Evolutionary conservation across 2,888 invertebrate species (phyloP).

Genomic region (Silvanus unidentatus): DNA sequence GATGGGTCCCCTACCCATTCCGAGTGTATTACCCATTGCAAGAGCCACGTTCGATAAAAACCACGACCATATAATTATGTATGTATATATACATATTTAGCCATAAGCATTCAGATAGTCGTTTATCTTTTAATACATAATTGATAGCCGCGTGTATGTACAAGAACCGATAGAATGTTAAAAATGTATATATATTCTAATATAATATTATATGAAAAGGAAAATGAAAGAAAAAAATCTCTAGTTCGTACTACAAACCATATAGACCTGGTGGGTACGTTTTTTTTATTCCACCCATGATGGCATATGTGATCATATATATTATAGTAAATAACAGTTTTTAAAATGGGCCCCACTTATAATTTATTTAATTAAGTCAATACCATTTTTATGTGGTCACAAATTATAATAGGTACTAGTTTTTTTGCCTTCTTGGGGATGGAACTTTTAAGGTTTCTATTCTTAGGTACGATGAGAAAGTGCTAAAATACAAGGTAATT

Average conservation of each 20-base stretch:
- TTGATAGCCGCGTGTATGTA: conserved; percentile 44
- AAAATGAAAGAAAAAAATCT: neutral
- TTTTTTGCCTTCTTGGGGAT: too few relatives aligned
- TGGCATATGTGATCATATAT: conserved; percentile 29
- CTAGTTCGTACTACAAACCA: conserved; percentile 5
- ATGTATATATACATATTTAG: conserved; percentile 48
- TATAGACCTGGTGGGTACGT: conserved; percentile 21
- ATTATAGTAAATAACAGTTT: conserved; percentile 36
- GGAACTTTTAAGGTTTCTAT: too few relatives aligned
- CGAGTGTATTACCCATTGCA: conserved; percentile 20
- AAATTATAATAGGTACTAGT: neutral
- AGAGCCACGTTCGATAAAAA: conserved; percentile 41
- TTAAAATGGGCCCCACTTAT: conserved; percentile 27
- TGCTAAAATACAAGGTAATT: too few relatives aligned
- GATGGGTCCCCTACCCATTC: too few relatives aligned
- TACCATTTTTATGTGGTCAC: neutral
- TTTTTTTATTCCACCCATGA: conserved; percentile 27
- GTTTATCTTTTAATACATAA: conserved; percentile 49
- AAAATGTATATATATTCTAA: conserved; percentile 42
- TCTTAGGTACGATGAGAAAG: too few relatives aligned
- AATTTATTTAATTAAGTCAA: conserved; percentile 35
- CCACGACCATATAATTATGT: conserved; percentile 47
- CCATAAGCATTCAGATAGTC: conserved; percentile 47
- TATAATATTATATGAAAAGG: conserved; percentile 24
- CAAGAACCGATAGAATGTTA: conserved; percentile 43